phyloP scores from a whole-genome alignment of 2,797 vertebrate genomes.

The Oreochromis mossambicus region DNA sequence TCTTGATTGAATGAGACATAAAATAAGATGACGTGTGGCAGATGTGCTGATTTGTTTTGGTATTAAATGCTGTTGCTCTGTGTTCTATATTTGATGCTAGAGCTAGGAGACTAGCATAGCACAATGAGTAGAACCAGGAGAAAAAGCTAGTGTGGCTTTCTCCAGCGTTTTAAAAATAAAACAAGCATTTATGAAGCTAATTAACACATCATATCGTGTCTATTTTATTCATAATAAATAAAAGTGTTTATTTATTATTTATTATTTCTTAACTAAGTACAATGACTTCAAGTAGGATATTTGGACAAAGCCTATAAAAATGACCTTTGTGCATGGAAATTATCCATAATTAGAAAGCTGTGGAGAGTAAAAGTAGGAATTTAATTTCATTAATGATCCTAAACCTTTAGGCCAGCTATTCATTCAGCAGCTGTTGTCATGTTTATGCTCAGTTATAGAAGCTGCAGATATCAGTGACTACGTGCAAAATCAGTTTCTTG shows the following conservation, averaged over 20 bases:
- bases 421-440: conserved; percentile 13
- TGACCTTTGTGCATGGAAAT: neutral
- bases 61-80: neutral
- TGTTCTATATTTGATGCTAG: neutral
- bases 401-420: neutral
- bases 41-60: neutral
- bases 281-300: neutral
- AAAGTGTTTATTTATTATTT: neutral
- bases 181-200: neutral
- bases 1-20: neutral
- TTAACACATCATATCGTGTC: neutral
- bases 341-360: neutral
- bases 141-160: neutral
- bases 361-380: neutral
- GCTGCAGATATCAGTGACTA: conserved; percentile 21
- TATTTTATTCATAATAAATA: neutral
- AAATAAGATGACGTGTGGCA: neutral
- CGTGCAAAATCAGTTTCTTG: conserved; percentile 43
- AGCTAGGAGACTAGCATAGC: neutral
- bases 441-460: neutral
- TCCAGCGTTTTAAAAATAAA: neutral
- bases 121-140: neutral
- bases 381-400: neutral
- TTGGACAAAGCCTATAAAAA: neutral
- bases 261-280: neutral